These are phyloP conservation scores for Anolis sagrei DNA, from an alignment of 2,113 vertebrate species.

Conservation along the genomic window DNA sequence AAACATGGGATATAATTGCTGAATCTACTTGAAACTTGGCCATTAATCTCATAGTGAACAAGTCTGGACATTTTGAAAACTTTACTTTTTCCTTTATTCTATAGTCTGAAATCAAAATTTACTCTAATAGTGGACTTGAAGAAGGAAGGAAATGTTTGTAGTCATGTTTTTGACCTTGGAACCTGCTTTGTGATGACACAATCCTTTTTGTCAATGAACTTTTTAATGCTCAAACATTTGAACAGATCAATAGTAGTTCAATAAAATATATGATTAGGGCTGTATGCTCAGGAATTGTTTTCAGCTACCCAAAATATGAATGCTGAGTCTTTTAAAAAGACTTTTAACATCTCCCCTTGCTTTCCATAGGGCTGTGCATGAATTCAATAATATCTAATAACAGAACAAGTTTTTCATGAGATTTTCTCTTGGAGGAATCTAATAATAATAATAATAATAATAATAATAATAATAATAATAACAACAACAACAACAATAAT, in stretches of 20 bases:
- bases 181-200: conserved; percentile 61
- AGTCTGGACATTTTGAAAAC: not conserved
- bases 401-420: not conserved
- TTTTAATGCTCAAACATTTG: conserved; percentile 58
- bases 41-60: not conserved
- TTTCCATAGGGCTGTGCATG: not conserved
- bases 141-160: not conserved
- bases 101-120: conserved; percentile 22
- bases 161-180: conserved; percentile 57
- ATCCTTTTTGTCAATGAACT: conserved; percentile 52
- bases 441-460: too few relatives aligned
- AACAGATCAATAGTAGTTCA: conserved; percentile 64
- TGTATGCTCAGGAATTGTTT: not conserved
- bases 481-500: too few relatives aligned
- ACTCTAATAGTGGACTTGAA: conserved; percentile 6
- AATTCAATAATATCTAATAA: not conserved
- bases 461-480: too few relatives aligned
- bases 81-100: not conserved
- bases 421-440: not conserved
- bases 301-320: conserved; percentile 32
- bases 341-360: conserved; percentile 20
- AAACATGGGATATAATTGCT: too few relatives aligned
- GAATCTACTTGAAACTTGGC: not conserved
- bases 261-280: conserved; percentile 57
- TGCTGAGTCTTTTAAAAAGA: not conserved